These are phyloP conservation scores for Anoncus sp. DNA, from an alignment of 2,888 invertebrate genomes.

Conservation along the genomic window DNA sequence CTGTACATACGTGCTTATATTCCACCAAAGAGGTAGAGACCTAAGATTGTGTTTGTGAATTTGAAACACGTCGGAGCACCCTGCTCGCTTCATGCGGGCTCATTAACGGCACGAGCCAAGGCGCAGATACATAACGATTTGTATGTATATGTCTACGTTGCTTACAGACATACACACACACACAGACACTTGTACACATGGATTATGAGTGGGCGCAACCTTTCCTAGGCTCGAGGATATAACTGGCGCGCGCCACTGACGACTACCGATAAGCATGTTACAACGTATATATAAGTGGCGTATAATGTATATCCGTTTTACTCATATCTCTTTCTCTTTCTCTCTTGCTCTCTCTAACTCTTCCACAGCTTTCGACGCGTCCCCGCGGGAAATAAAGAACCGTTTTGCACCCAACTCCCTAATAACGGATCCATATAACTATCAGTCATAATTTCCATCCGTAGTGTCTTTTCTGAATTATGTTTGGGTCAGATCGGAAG, in stretches of 20 bases:
- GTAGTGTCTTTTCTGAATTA: too few species aligned
- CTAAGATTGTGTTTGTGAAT: constrained; percentile 76
- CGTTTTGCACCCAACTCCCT: constrained; percentile 30
- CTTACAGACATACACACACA: too few species aligned
- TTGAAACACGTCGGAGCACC: constrained; percentile 74
- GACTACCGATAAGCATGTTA: constrained; percentile 58
- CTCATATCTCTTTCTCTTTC: background rate
- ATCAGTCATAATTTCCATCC: too few species aligned
- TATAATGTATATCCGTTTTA: constrained; percentile 4
- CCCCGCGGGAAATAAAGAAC: constrained; percentile 1
- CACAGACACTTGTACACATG: too few species aligned
- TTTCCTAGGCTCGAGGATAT: constrained; percentile 32
- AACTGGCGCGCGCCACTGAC: constrained; percentile 46
- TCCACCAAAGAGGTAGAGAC: background rate
- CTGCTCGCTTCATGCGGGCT: constrained; percentile 74
- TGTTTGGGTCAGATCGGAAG: too few species aligned
- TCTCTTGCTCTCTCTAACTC: too few species aligned
- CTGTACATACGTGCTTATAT: too few species aligned
- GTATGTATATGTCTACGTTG: too few species aligned
- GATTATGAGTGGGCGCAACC: constrained; percentile 25
- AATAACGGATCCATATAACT: too few species aligned
- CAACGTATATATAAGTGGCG: too few species aligned
- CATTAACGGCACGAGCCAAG: constrained; percentile 82
- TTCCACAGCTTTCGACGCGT: background rate
- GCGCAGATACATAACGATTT: constrained; percentile 11